Evolutionary conservation across 2,888 invertebrate species (phyloP).

Genomic region (Nezara viridula): DNA sequence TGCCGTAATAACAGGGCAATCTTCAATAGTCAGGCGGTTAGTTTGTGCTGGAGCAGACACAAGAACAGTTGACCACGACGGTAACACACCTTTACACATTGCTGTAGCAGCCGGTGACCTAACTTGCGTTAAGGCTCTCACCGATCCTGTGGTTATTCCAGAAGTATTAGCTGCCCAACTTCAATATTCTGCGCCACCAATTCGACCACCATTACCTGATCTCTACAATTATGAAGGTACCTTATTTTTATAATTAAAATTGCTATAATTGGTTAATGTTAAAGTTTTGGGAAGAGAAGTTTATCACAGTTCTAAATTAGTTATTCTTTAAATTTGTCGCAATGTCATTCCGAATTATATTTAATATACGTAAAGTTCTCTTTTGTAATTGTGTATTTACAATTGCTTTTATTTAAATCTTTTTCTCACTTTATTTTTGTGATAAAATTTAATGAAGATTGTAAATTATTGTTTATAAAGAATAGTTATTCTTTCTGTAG

Average conservation of each 20-base stretch:
- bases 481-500: no score
- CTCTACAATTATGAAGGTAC: slow-evolving; percentile 65
- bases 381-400: no score
- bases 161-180: slow-evolving; percentile 71
- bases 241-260: not conserved
- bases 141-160: slow-evolving; percentile 67
- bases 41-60: slow-evolving; percentile 83
- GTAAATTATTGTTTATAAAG: no score
- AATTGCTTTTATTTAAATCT: no score
- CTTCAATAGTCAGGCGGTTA: slow-evolving; percentile 81
- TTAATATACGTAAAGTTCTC: no score
- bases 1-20: slow-evolving; percentile 84
- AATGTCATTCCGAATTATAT: no score
- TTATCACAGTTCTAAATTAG: no score
- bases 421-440: no score
- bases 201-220: slow-evolving; percentile 58
- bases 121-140: slow-evolving; percentile 80
- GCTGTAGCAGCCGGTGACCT: slow-evolving; percentile 81
- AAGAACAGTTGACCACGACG: slow-evolving; percentile 78
- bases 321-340: no score
- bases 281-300: no score
- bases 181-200: slow-evolving; percentile 72
- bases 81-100: slow-evolving; percentile 90
- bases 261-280: not conserved
- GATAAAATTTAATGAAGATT: no score